Evolutionary conservation across 2,113 vertebrate species (phyloP).

Genomic region (Corydoras sp.): DNA sequence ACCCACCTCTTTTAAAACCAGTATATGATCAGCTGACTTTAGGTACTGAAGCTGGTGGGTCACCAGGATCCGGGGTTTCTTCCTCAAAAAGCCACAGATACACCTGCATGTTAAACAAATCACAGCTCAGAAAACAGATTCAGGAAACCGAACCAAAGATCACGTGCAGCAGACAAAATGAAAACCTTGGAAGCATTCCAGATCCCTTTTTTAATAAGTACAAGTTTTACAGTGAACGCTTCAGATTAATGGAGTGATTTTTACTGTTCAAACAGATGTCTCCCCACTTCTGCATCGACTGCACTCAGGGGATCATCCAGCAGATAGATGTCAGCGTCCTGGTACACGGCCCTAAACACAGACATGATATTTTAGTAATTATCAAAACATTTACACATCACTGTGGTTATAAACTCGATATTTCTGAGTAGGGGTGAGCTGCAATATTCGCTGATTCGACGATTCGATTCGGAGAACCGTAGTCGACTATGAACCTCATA

Average conservation of each 20-base stretch:
- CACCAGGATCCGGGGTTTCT: slow-evolving; percentile 85
- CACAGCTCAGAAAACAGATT: background rate
- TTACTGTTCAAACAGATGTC: slow-evolving; percentile 89
- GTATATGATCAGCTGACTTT: slow-evolving; percentile 79
- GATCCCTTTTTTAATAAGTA: too few relatives aligned
- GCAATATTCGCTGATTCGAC: too few relatives aligned
- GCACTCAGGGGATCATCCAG: slow-evolving; percentile 92
- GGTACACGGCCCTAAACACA: slow-evolving; percentile 81
- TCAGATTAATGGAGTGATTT: slow-evolving; percentile 41
- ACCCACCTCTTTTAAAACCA: slow-evolving; percentile 88
- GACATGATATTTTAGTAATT: background rate
- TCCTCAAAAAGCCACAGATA: slow-evolving; percentile 82
- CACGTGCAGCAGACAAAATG: too few relatives aligned
- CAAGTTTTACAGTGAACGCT: too few relatives aligned
- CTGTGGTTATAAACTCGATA: too few relatives aligned
- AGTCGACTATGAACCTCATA: too few relatives aligned
- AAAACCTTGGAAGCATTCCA: too few relatives aligned
- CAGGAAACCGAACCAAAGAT: background rate
- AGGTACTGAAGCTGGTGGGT: slow-evolving; percentile 94
- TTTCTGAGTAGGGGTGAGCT: too few relatives aligned
- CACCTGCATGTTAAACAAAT: slow-evolving; percentile 66
- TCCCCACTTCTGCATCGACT: slow-evolving; percentile 88
- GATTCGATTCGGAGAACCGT: too few relatives aligned
- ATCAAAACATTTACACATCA: background rate
- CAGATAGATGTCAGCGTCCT: slow-evolving; percentile 92